Evolutionary conservation across 2,888 invertebrate genomes (phyloP).

Genomic region (Mylabris sibirica): DNA sequence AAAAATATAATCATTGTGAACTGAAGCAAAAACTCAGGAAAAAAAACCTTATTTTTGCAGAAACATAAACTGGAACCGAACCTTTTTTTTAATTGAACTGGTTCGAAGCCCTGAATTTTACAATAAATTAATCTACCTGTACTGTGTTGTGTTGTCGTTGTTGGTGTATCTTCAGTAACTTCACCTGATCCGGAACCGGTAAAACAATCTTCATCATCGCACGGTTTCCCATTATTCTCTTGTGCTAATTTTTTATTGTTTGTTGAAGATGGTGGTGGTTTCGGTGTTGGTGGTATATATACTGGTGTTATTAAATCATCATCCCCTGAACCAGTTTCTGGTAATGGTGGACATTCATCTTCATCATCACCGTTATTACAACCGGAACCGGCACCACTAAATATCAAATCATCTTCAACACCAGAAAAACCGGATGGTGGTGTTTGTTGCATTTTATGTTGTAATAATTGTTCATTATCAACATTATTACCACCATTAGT

Average conservation of each 20-base stretch:
- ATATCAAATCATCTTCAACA: conserved; percentile 87
- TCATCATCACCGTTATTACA: conserved; percentile 91
- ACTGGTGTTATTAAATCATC: conserved; percentile 94
- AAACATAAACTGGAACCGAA: too few species aligned
- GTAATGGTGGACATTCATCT: conserved; percentile 87
- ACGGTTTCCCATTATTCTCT: conserved; percentile 48
- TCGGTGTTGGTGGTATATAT: conserved; percentile 80
- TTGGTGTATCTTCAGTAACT: conserved; percentile 70
- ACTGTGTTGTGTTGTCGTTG: conserved; percentile 65
- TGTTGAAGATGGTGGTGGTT: conserved; percentile 69
- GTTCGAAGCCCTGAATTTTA: too few species aligned
- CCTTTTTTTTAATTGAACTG: too few species aligned
- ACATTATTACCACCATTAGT: not conserved
- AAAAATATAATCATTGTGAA: too few species aligned
- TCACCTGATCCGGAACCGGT: conserved; percentile 82
- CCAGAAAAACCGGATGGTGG: conserved; percentile 83
- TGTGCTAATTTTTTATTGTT: conserved; percentile 37
- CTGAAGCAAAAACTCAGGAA: too few species aligned
- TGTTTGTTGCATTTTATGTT: conserved; percentile 89
- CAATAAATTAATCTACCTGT: conserved; percentile 56
- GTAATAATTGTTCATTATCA: conserved; percentile 66
- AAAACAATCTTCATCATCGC: conserved; percentile 86
- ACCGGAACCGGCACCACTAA: conserved; percentile 90
- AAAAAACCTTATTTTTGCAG: too few species aligned
- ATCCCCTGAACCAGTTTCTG: conserved; percentile 79